Evolutionary conservation across 2,797 vertebrate genomes (phyloP).

Genomic region (Nannoperca australis): DNA sequence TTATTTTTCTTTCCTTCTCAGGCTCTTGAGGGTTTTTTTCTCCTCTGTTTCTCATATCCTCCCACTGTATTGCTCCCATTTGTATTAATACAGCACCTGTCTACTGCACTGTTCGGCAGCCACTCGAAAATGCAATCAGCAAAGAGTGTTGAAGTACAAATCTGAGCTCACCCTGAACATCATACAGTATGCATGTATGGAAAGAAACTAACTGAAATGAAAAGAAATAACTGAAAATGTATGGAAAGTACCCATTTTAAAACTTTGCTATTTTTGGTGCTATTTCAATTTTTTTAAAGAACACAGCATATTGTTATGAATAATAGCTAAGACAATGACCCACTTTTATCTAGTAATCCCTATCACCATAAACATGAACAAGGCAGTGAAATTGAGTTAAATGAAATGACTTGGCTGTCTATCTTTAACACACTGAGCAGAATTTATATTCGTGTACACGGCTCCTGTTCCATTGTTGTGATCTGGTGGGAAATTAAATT

Average conservation of each 20-base stretch:
- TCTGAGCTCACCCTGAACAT: constrained; percentile 37
- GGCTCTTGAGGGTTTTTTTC: not conserved
- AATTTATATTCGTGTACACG: not conserved
- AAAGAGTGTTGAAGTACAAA: constrained; percentile 30
- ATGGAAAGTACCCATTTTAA: not conserved
- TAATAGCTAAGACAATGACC: not conserved
- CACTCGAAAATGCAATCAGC: constrained; percentile 26
- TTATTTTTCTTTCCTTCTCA: constrained; percentile 23
- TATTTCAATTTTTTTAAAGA: not conserved
- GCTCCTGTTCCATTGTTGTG: constrained; percentile 1
- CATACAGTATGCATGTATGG: not conserved
- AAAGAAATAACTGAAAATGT: not conserved
- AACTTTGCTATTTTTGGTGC: not conserved
- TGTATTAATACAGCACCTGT: constrained; percentile 46
- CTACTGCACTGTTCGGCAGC: constrained; percentile 16
- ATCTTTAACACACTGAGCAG: constrained; percentile 20
- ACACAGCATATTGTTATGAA: not conserved
- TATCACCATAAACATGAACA: not conserved
- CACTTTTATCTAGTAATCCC: not conserved
- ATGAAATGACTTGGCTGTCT: not conserved
- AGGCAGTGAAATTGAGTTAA: not conserved
- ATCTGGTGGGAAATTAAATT: constrained; percentile 33
- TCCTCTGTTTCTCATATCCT: constrained; percentile 44
- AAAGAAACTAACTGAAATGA: not conserved
- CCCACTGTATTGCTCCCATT: constrained; percentile 35